Conservation (phyloP, 2,113 vertebrate species). For the Scytalopus superciliaris region DNA sequence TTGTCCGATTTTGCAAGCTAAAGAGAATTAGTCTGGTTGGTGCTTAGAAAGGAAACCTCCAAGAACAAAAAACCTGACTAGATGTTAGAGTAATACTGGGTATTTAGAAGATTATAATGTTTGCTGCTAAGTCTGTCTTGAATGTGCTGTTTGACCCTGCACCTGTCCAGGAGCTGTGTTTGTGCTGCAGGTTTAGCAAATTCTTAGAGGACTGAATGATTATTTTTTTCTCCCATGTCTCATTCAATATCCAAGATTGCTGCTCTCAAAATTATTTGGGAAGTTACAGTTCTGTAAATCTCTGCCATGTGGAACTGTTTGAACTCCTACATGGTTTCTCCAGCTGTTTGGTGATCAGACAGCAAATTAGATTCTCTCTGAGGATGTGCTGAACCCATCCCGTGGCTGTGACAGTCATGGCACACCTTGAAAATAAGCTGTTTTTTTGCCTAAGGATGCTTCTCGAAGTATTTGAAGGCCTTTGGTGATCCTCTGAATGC, state of each 20-base stretch:
- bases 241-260: neutral
- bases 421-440: neutral
- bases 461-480: neutral
- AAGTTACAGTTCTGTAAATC: neutral
- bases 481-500: neutral
- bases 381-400: neutral
- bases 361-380: neutral
- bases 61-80: neutral
- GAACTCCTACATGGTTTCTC: neutral
- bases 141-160: neutral
- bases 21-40: neutral
- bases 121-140: neutral
- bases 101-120: neutral
- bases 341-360: neutral
- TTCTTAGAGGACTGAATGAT: neutral
- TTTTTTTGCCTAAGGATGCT: neutral
- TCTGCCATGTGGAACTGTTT: neutral
- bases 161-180: neutral
- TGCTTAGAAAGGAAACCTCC: neutral
- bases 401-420: neutral
- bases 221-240: accelerated
- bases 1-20: constrained; percentile 27
- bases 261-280: neutral
- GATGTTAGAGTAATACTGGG: neutral
- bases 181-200: neutral